Conservation (phyloP, 2,888 invertebrate genomes). For the Biston stratarius region DNA sequence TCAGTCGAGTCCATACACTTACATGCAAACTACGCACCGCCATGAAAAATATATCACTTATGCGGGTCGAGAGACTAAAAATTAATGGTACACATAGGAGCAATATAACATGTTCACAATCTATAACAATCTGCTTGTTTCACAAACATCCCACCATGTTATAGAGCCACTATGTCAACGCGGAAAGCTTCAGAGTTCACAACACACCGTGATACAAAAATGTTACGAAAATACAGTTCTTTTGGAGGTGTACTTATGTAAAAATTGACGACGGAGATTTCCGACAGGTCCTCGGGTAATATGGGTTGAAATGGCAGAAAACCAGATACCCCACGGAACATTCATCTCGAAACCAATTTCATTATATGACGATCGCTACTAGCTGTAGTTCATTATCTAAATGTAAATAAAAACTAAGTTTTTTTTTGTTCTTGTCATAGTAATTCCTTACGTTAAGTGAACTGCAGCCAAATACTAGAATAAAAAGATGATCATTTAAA, state of each 20-base stretch:
- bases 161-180: slow-evolving; percentile 25
- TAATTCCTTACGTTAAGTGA: too few relatives aligned
- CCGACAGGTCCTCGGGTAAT: neutral
- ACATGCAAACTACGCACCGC: slow-evolving; percentile 43
- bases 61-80: slow-evolving; percentile 16
- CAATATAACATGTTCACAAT: slow-evolving; percentile 16
- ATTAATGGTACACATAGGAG: slow-evolving; percentile 15
- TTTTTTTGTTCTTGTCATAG: too few relatives aligned
- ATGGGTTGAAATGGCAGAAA: neutral
- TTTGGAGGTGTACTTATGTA: slow-evolving; percentile 22
- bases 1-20: slow-evolving; percentile 60
- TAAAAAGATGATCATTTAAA: too few relatives aligned
- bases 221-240: slow-evolving; percentile 45
- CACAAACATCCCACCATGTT: slow-evolving; percentile 13
- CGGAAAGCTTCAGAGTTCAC: slow-evolving; percentile 45
- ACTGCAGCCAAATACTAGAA: too few relatives aligned
- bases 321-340: neutral
- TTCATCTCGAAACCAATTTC: neutral
- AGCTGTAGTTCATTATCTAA: too few relatives aligned
- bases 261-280: slow-evolving; percentile 25
- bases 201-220: slow-evolving; percentile 47
- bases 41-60: slow-evolving; percentile 32
- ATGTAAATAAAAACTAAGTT: too few relatives aligned
- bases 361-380: too few relatives aligned
- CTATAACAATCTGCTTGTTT: slow-evolving; percentile 7